phyloP scores from a whole-genome alignment of 53 echinoderm and acorn worm species.

The Stichopus horrens region DNA sequence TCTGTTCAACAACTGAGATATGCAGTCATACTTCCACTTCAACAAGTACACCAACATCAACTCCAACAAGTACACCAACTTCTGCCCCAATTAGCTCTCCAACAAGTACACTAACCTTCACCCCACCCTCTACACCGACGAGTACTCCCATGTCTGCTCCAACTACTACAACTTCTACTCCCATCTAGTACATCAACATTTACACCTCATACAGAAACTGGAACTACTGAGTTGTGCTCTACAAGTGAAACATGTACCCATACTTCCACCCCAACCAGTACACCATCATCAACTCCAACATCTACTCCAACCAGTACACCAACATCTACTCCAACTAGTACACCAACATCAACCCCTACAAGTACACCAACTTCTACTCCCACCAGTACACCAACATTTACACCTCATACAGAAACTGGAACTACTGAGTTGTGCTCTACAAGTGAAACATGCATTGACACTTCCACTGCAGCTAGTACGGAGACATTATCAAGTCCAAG shows the following conservation, averaged over 20 bases:
- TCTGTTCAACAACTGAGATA: background rate
- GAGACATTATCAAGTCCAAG: background rate
- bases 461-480: background rate
- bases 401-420: background rate
- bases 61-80: background rate
- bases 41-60: background rate
- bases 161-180: no score
- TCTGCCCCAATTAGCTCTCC: background rate
- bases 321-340: background rate
- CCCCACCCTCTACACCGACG: background rate
- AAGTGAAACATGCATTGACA: background rate
- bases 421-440: background rate
- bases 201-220: no score
- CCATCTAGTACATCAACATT: no score
- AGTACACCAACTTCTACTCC: background rate
- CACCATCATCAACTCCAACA: no score
- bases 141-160: background rate
- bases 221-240: no score
- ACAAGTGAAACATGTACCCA: no score
- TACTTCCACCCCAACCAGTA: no score
- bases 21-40: background rate
- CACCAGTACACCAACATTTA: background rate
- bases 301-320: background rate
- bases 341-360: background rate
- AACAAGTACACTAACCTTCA: background rate